Evolutionary conservation across 30 jellyfish, hydroid and myxozoan species (phyloP), one percentile per base, ranked within the genome.

Genomic region (Aurelia sp.): DNA sequence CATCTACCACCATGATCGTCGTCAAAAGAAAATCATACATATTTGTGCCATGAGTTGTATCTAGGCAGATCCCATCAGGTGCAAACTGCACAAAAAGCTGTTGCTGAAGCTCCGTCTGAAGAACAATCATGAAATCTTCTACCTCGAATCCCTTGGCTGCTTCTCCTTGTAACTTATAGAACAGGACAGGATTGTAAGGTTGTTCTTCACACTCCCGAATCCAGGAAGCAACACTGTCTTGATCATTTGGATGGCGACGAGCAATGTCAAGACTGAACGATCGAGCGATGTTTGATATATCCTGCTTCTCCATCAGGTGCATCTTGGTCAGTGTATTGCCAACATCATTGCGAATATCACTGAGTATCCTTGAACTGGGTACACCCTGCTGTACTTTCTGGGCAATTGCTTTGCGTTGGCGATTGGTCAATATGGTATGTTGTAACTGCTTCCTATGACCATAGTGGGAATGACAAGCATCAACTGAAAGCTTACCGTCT

Each of bases 1-100:
- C 93, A 57, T 81, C 81, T 7, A 87, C 80, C 16, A 87, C 93
- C 38, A 87, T 13, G 47, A 87, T 10, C 31, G 96, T 53, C 16
- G 86, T 87, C 24, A 87, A 61, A 8, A 12, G 10, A 52, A 87
- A 87, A 61, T 78, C 96, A 57, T 87, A 87, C 47, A 35, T 35
- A 24, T 30, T 78, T 60, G 82, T 81, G 30, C 91, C 82, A 48
- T 51, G 91, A 0, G 91, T 81, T 7, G 91, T 4, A 19, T 81
- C 91, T 7, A 19, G 40, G 57, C 91, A 81, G 24, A 81, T 10
- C 4, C 91, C 91, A 31, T 81, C 51, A 13, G 40, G 58, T 31
- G 30, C 73, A 35, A 81, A 81, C 75, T 67, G 31, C 22, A 1
- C 24, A 5, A 27, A 8, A 18, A 63, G 72, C 40, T 47, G 75